Base-by-base conservation (phyloP, 2,888 invertebrate genomes). In the Melieria crassipennis region DNA sequence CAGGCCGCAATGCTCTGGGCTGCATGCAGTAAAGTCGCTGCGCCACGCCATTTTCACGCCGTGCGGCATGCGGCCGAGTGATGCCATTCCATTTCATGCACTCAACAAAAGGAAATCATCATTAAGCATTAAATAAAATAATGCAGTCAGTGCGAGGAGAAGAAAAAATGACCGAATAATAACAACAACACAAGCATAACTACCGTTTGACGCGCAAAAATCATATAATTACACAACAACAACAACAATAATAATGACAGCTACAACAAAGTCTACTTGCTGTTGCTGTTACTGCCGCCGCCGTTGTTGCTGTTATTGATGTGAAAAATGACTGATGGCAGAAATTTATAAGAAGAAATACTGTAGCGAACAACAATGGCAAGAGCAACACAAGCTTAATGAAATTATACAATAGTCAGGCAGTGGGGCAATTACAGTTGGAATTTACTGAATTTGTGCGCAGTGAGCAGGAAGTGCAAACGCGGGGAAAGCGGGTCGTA, bases 91-190 rank as follows among this genome's bases (percentile, higher is more conserved):
- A 55, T 46, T 56, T 56, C 9, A 13, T 64, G 10, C 50, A 6
- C 46, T 67, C 56, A 63, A 52, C 66, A 67, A 71, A 67, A 69
- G 73, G 71, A 74, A 74, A 71, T 74, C 69, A 71, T 71, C 60
- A 67, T 66, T 64, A 71, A 67, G 68, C 71, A 64, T 68, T 64
- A 71, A 67, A 63, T 58, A 52, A 63, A 64, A 58, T 58, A 67
- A 63, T 58, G 60, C 56, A 13, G 6, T 52, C 4, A 52, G 13
- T 52, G 13, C 9, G 11, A 50, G 50, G 9, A 68, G 42, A 45
- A 9, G 13, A 55, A 63, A 60, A 63, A 55, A 57, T n/a, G 46
- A 10, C 5, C 46, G 30, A 56, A 46, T 10, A 57, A 48, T 47
- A 60, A 48, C 60, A 70, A 45, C 60, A 52, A 52, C 52, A 50